Evolutionary conservation across 2,888 invertebrate genomes (phyloP).

Genomic region (Candidula unifasciata): DNA sequence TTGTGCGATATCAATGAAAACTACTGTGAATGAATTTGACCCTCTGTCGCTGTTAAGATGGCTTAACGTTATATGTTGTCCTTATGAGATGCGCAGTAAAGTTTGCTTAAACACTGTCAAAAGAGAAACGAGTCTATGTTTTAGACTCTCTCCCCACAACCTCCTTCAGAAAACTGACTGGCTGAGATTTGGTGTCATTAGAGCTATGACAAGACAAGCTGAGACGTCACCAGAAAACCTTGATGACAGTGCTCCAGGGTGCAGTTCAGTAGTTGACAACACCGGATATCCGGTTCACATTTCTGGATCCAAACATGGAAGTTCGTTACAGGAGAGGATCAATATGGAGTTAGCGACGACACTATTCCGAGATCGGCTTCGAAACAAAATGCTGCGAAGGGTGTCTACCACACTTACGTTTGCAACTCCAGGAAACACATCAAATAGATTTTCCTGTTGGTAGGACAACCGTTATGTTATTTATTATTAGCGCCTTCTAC

Average conservation of each 20-base stretch:
- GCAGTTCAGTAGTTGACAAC: too few relatives aligned
- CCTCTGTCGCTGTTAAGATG: slow-evolving; percentile 13
- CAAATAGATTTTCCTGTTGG: not conserved
- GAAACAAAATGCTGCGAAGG: too few relatives aligned
- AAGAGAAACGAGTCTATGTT: not conserved
- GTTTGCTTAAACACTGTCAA: not conserved
- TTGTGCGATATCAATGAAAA: too few relatives aligned
- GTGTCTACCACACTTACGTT: not conserved
- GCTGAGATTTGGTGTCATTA: slow-evolving; percentile 7
- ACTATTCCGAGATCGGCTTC: too few relatives aligned
- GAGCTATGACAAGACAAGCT: not conserved
- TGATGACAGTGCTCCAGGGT: too few relatives aligned
- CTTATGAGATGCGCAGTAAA: not conserved
- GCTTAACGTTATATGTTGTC: slow-evolving; percentile 31
- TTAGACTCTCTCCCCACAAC: not conserved
- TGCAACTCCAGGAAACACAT: not conserved
- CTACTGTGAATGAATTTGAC: not conserved
- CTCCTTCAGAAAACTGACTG: slow-evolving; percentile 21
- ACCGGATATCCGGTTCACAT: too few relatives aligned
- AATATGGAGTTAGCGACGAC: too few relatives aligned
- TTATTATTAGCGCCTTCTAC: slow-evolving; percentile 35
- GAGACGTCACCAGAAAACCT: too few relatives aligned
- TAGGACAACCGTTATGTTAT: slow-evolving; percentile 39
- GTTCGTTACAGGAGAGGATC: too few relatives aligned
- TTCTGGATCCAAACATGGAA: too few relatives aligned